These are phyloP conservation scores for Zalophus californianus DNA, from an alignment of 2,797 vertebrate genomes.

Conservation along the genomic window DNA sequence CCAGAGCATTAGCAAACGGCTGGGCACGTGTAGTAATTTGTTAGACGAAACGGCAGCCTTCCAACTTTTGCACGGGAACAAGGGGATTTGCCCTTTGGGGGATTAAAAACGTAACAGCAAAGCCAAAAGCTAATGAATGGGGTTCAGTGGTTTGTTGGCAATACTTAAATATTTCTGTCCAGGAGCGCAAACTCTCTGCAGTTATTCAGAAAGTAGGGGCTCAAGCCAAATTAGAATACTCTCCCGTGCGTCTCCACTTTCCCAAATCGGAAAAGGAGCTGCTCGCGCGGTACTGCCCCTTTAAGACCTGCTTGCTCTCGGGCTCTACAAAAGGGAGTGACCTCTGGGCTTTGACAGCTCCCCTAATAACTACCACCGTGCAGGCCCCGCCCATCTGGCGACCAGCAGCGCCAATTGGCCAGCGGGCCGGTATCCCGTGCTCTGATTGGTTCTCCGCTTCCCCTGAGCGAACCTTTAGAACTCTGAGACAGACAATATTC, in stretches of 20 bases:
- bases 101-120: constrained; percentile 35
- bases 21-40: constrained; percentile 57
- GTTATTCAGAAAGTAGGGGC: constrained; percentile 61
- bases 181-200: constrained; percentile 67
- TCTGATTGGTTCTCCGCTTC: constrained; percentile 91
- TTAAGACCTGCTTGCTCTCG: constrained; percentile 88
- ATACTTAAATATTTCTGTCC: constrained; percentile 46
- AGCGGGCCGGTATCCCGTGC: constrained; percentile 88
- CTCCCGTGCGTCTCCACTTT: constrained; percentile 38
- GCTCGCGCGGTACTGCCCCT: constrained; percentile 83
- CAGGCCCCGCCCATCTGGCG: constrained; percentile 89
- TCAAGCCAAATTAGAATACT: constrained; percentile 5
- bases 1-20: constrained; percentile 49
- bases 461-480: constrained; percentile 97
- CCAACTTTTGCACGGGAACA: constrained; percentile 72
- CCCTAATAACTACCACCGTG: constrained; percentile 94
- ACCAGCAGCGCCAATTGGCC: constrained; percentile 89
- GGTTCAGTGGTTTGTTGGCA: constrained; percentile 37
- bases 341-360: constrained; percentile 99
- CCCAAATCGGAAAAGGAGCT: neutral
- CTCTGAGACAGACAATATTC: constrained; percentile 99
- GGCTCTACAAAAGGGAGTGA: constrained; percentile 94
- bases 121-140: constrained; percentile 63
- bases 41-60: constrained; percentile 51
- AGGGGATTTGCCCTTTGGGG: constrained; percentile 56